Conservation (phyloP, 2,797 vertebrate genomes). For the Morus bassanus region DNA sequence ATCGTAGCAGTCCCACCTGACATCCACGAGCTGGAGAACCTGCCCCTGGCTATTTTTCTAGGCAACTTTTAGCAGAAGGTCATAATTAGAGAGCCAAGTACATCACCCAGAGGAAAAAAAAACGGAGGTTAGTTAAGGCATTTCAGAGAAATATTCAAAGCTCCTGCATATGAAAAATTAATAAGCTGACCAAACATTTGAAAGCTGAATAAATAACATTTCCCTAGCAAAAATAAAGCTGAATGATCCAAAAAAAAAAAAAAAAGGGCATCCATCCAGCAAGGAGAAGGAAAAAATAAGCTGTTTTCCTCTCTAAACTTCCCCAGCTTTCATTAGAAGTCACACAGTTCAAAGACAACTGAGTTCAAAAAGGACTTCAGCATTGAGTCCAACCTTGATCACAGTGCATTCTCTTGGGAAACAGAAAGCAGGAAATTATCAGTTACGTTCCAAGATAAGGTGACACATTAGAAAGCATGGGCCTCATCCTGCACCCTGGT, state of each 20-base stretch:
- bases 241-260: conserved; percentile 19
- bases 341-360: not conserved
- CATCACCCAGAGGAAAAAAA: not conserved
- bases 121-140: not conserved
- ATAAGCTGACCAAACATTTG: conserved; percentile 45
- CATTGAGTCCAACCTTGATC: not conserved
- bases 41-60: not conserved
- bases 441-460: not conserved
- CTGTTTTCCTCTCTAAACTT: conserved; percentile 5
- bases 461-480: not conserved
- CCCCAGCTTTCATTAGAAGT: not conserved
- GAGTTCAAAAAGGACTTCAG: not conserved
- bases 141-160: conserved; percentile 41
- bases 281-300: conserved; percentile 38
- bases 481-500: not conserved
- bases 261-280: not conserved
- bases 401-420: not conserved
- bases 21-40: accelerated
- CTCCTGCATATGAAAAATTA: conserved; percentile 34
- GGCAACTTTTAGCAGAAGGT: not conserved
- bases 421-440: not conserved
- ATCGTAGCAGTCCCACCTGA: not conserved
- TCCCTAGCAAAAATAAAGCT: conserved; percentile 26
- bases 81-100: not conserved
- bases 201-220: conserved; percentile 49